Conservation (phyloP, 1,140 invertebrate species). For the Schmidtea mediterranea region DNA sequence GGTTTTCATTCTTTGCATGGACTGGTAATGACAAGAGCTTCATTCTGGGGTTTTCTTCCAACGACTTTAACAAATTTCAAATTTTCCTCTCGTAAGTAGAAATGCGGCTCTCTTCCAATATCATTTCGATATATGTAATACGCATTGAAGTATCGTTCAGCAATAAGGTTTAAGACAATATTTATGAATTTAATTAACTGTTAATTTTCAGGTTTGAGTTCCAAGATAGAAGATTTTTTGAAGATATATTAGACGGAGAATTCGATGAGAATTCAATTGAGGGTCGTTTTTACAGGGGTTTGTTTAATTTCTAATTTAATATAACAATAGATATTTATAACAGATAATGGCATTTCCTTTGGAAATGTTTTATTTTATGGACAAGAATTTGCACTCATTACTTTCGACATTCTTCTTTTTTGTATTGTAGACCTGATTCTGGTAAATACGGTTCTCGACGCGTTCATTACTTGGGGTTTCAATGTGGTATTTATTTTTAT, state of each 20-base stretch:
- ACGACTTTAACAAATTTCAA: no score
- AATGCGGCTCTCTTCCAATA: no score
- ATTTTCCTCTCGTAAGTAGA: no score
- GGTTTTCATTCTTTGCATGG: no score
- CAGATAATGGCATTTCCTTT: constrained; percentile 44
- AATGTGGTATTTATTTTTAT: constrained; percentile 20
- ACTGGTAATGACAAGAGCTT: no score
- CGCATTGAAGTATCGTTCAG: no score
- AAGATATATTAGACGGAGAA: constrained; percentile 47
- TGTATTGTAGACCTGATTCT: constrained; percentile 36
- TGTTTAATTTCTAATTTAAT: no score
- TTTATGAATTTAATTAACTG: no score
- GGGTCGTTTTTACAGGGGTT: constrained; percentile 50
- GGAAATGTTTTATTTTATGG: constrained; percentile 41
- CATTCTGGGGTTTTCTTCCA: no score
- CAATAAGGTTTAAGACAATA: no score
- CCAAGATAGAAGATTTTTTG: constrained; percentile 41
- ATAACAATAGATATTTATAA: no score
- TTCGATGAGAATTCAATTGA: constrained; percentile 39
- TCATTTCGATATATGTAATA: no score
- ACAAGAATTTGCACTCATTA: constrained; percentile 40
- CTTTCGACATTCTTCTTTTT: constrained; percentile 46
- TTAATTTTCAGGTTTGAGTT: background rate
- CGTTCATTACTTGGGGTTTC: constrained; percentile 34
- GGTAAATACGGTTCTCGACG: constrained; percentile 35